phyloP scores from a whole-genome alignment of 2,888 invertebrate genomes.

The Tinea semifulvella region DNA sequence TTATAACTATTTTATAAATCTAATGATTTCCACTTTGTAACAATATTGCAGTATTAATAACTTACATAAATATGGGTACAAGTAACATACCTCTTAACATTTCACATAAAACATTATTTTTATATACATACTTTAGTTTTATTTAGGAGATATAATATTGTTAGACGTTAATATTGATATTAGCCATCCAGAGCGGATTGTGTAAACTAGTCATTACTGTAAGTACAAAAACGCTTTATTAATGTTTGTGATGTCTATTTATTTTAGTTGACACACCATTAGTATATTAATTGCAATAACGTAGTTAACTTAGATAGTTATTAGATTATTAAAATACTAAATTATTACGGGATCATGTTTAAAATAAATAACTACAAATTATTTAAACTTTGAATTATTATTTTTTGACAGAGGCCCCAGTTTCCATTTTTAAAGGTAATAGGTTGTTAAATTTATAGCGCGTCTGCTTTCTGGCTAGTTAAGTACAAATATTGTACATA shows the following conservation, averaged over 20 bases:
- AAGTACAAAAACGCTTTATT: slow-evolving; percentile 2
- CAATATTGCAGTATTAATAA: background rate
- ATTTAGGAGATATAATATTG: background rate
- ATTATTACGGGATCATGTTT: no score
- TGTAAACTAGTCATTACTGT: slow-evolving; percentile 8
- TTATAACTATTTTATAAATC: no score
- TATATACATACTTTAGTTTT: no score
- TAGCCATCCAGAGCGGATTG: background rate
- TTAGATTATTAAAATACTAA: no score
- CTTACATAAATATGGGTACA: background rate
- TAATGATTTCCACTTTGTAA: background rate
- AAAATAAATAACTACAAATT: background rate
- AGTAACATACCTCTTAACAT: background rate
- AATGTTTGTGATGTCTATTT: slow-evolving; percentile 1
- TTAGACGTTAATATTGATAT: background rate
- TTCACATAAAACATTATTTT: slow-evolving; percentile 3
- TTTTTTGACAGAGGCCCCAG: slow-evolving; percentile 61
- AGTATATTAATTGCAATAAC: slow-evolving; percentile 2
- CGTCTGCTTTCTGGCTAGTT: slow-evolving; percentile 44
- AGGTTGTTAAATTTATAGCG: slow-evolving; percentile 33
- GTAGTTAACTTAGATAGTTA: background rate
- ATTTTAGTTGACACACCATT: no score
- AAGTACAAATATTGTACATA: slow-evolving; percentile 30
- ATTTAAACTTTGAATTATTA: slow-evolving; percentile 29
- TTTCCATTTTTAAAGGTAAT: slow-evolving; percentile 63